Evolutionary conservation across 2,888 invertebrate species (phyloP).

Genomic region (Euplexia lucipara): DNA sequence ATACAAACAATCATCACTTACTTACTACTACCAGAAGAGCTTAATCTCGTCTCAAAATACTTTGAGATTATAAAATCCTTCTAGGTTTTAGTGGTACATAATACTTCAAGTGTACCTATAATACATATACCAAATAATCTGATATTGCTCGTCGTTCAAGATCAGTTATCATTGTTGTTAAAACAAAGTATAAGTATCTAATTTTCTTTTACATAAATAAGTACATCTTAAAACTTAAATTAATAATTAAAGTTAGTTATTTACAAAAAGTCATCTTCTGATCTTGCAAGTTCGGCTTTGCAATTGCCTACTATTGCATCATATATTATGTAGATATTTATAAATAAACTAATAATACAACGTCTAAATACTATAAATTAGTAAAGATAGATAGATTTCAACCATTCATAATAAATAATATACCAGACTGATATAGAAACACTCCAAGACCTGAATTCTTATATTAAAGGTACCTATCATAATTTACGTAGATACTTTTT

Average conservation of each 20-base stretch:
- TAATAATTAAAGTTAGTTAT: slow-evolving; percentile 11
- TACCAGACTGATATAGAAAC: too few species aligned
- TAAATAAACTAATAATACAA: background rate
- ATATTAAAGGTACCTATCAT: too few species aligned
- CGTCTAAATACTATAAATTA: too few species aligned
- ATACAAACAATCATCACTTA: slow-evolving; percentile 3
- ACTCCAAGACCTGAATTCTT: too few species aligned
- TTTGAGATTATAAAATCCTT: slow-evolving; percentile 36
- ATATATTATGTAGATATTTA: background rate
- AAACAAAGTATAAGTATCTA: slow-evolving; percentile 4
- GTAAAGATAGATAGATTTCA: too few species aligned
- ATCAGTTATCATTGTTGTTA: slow-evolving; percentile 42
- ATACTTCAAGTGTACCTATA: slow-evolving; percentile 6
- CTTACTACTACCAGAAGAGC: slow-evolving; percentile 1
- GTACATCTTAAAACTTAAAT: background rate
- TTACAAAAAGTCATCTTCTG: slow-evolving; percentile 24
- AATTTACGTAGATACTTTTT: too few species aligned
- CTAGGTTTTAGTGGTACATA: background rate
- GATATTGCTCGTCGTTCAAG: slow-evolving; percentile 43
- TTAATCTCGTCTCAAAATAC: slow-evolving; percentile 26
- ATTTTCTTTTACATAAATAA: background rate
- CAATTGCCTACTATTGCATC: background rate
- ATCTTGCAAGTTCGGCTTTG: background rate
- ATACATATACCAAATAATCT: slow-evolving; percentile 37
- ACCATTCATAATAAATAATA: too few species aligned